phyloP scores from a whole-genome alignment of 2,113 vertebrate species.

The Strix uralensis region DNA sequence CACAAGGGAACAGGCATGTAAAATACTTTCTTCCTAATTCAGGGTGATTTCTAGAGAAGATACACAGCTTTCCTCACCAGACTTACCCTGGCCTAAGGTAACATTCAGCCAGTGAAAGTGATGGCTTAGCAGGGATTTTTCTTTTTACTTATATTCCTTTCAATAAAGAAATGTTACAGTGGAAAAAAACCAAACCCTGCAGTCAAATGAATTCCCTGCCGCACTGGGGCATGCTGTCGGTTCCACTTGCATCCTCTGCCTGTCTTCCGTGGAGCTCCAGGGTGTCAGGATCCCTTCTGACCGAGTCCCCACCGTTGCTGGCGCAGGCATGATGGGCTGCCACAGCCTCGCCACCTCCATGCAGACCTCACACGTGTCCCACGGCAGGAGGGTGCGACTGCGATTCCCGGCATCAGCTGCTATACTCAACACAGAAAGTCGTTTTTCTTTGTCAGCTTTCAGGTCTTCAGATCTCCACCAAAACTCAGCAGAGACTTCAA shows the following conservation, averaged over 20 bases:
- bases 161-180: not conserved
- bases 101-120: not conserved
- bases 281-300: not conserved
- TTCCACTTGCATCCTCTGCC: not conserved
- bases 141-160: not conserved
- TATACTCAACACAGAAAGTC: accelerated
- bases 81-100: not conserved
- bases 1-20: not conserved
- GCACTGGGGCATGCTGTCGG: not conserved
- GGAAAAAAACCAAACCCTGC: not conserved
- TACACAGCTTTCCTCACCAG: not conserved
- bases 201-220: not conserved
- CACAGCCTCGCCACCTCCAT: accelerated
- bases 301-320: not conserved
- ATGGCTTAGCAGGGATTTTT: not conserved
- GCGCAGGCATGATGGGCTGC: accelerated
- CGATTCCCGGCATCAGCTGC: not conserved
- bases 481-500: not conserved
- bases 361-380: accelerated
- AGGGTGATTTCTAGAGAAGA: not conserved
- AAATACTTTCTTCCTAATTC: not conserved
- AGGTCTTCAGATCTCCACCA: not conserved
- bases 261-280: not conserved
- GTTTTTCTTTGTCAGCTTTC: not conserved
- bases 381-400: accelerated